phyloP scores from a whole-genome alignment of 1,140 invertebrate genomes.

The Trialeurodes vaporariorum region DNA sequence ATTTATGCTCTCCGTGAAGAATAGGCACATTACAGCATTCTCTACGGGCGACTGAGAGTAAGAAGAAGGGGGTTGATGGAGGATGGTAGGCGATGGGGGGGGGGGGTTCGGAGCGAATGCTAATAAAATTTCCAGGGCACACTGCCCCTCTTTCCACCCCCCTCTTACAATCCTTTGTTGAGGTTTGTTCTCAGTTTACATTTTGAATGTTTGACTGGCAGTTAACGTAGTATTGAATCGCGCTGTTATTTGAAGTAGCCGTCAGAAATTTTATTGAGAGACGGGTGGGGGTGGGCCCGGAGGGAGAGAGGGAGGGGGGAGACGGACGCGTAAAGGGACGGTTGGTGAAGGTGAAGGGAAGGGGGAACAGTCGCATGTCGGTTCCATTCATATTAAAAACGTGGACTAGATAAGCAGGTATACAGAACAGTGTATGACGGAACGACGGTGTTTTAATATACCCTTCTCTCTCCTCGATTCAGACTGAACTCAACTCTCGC shows the following conservation, averaged over 20 bases:
- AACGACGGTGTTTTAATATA: not conserved
- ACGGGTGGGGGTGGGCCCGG: too few relatives aligned
- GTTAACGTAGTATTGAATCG: not conserved
- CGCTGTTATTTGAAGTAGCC: not conserved
- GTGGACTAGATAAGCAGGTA: not conserved
- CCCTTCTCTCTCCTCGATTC: not conserved
- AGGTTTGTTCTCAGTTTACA: not conserved
- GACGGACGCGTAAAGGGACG: too few relatives aligned
- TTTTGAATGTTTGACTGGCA: not conserved
- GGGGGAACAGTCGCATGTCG: not conserved
- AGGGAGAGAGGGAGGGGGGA: too few relatives aligned
- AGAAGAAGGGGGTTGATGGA: too few relatives aligned
- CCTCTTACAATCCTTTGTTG: not conserved
- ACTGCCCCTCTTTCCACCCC: not conserved
- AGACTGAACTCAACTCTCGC: not conserved
- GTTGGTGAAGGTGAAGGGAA: not conserved
- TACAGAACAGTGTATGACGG: not conserved
- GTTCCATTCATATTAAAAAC: not conserved
- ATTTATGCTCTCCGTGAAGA: not conserved
- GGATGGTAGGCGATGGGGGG: too few relatives aligned
- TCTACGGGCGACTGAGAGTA: too few relatives aligned
- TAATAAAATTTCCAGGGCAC: not conserved
- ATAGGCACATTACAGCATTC: too few relatives aligned
- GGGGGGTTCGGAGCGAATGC: too few relatives aligned
- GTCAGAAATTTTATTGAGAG: constrained; percentile 1